Evolutionary conservation across 1,140 invertebrate genomes (phyloP).

Genomic region (Danaus plexippus): DNA sequence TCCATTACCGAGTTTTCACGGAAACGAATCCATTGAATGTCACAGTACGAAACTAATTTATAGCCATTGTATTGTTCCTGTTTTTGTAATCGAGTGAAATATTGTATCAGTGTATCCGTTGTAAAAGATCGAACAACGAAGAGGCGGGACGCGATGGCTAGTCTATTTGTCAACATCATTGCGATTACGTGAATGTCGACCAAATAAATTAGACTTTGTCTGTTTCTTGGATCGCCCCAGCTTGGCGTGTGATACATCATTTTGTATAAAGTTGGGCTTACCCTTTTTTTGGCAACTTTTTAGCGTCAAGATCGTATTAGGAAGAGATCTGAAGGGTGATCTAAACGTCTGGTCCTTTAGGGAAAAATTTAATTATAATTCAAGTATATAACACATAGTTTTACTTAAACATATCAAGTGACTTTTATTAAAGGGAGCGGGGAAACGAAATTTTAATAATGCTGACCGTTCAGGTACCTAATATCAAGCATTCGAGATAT

Average conservation of each 20-base stretch:
- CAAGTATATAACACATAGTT: background rate
- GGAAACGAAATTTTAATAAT: slow-evolving; percentile 7
- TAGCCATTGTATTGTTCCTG: slow-evolving; percentile 33
- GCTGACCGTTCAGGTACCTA: background rate
- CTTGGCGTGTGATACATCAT: slow-evolving; percentile 1
- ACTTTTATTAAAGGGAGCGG: too few species aligned
- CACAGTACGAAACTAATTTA: slow-evolving; percentile 28
- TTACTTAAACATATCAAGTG: too few species aligned
- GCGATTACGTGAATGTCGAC: slow-evolving; percentile 58
- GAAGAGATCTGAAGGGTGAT: too few species aligned
- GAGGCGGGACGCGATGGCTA: slow-evolving; percentile 42
- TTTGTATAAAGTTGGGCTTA: too few species aligned
- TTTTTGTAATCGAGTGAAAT: slow-evolving; percentile 52
- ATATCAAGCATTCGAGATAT: slow-evolving; percentile 1
- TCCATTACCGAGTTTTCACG: background rate
- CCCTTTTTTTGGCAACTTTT: too few species aligned
- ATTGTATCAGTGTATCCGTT: slow-evolving; percentile 45
- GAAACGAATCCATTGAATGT: slow-evolving; percentile 9
- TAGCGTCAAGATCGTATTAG: too few species aligned
- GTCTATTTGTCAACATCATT: slow-evolving; percentile 69
- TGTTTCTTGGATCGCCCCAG: slow-evolving; percentile 1
- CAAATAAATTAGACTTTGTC: slow-evolving; percentile 63
- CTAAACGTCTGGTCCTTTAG: too few species aligned
- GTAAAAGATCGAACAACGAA: slow-evolving; percentile 58
- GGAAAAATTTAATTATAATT: slow-evolving; percentile 6